Evolutionary conservation across 2,113 vertebrate species (phyloP), one percentile per base, ranked within the genome.

Genomic region (Thamnophis sirtalis): DNA sequence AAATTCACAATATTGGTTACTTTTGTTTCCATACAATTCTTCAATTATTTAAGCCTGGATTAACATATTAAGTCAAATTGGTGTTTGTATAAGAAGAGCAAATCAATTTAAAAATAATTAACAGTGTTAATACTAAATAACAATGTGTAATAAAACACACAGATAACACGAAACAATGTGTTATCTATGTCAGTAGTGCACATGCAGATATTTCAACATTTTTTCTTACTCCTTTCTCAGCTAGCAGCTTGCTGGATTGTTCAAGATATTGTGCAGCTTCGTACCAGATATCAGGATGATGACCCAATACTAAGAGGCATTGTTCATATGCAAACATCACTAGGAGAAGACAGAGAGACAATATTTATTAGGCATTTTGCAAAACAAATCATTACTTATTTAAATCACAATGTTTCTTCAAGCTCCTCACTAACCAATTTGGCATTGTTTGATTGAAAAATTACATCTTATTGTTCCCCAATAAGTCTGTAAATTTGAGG

Each of bases 291-390:
- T 99, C 99, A 89, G 99, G 99, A 95, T 99, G 99, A 96, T 99
- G 99, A 84, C 99, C 99, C 94, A 99, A 97, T 86, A 99, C 99
- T 96, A 99, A 97, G 49, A 99, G 98, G 97, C 99, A 99, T 97
- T 99, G 99, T 97, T 99, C 99, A 56, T 99, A 99, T 93, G 99
- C 99, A 98, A 99, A 99, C 99, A 99, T 99, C 93, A 99, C 99
- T 99, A 93, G 51, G 58, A 91, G 43, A 60, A 87, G 73, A 95
- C 89, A 93, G 86, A 55, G 9, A 94, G 33, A 1, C 0, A 54
- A 93, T 55, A 94, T 86, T 93, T 9, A 26, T 33, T 80, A 53
- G 68, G 13, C 33, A 63, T 21, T 63, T 53, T 33, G 9, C 51
- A 86, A 90, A 85, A 93, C 73, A 89, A 91, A 51, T n/a, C 15